Base-by-base conservation (phyloP, 2,797 vertebrate species). In the Erpetoichthys calabaricus region DNA sequence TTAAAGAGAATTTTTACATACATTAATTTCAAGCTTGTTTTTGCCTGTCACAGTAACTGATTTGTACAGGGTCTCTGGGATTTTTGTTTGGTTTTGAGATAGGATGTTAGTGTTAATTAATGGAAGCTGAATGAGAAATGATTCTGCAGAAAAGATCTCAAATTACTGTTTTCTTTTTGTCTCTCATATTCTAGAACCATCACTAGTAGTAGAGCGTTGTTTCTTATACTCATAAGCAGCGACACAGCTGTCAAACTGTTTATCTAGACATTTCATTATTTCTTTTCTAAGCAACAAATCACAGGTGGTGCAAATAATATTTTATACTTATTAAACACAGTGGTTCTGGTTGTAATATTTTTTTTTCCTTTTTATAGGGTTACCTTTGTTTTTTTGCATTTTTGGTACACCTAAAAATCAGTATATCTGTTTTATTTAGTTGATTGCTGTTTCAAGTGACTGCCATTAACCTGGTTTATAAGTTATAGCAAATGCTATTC, bases 301-400 rank as follows among this genome's bases (percentile, higher is more conserved):
- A 80, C 86, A 3, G 89, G 86, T 51, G 79, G 83, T 0, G 88
- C 87, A 45, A 96, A 88, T 70, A 90, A 86, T 58, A 86, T 93
- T 73, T 88, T 99, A 62, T 99, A 92, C 78, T 92, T 94, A 7
- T 89, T 91, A 63, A 97, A 96, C 76, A 93, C 83, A 0, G 73
- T 86, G 84, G 92, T 94, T 62, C 91, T 91, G 82, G 87, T 92
- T 58, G 85, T 94, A n/a, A n/a, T 66, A 92, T 93, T 76, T 98
- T 92, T 25, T 25, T 76, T 93, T 98, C 78, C 88, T 97, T 69
- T 94, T 97, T 73, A 93, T 88, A 71, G 91, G 91, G 81, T 25
- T 25, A 25, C 25, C 25, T 25, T 25, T 25, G 25, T 25, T 25
- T 25, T 25, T 25, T 25, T 25, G 25, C 25, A 25, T 25, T 25